Base-by-base conservation (phyloP, 2,797 vertebrate genomes). In the Phoebastria nigripes region DNA sequence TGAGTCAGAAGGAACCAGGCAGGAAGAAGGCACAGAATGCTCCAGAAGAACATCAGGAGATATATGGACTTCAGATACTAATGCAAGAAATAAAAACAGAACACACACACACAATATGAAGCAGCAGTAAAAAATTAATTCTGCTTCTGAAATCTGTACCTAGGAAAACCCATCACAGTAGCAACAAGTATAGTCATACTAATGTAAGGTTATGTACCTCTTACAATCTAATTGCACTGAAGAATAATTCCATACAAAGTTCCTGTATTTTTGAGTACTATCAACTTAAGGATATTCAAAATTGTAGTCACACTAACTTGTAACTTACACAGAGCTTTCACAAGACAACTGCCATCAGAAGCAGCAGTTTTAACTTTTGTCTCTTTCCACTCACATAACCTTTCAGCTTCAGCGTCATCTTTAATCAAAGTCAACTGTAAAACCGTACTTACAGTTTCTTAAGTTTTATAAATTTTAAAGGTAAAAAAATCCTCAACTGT, bases 41-140 rank as follows among this genome's bases (percentile, higher is more conserved):
- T 98, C 97, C 95, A 96, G 78, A 5, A 95, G 55, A 86, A 95
- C 72, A 29, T 97, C 97, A 63, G 96, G 26, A 95, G 97, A 39
- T 35, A 96, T 61, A 28, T 49, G 95, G 78, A 98, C 96, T 95
- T 97, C 98, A 79, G 97, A 93, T 7, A 98, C 98, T 98, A 52
- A 56, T 55, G 31, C n/a, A 63, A 54, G 47, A 54, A 97, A 94
- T 2, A 66, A 54, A 84, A 89, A 44, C 24, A 84, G 42, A 93
- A 81, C 74, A 65, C 17, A 67, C 25, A 63, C 4, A 72, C 12
- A 54, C 3, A 29, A 4, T 4, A 61, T 7, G 14, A 67, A 85
- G 78, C 26, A 72, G 25, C 13, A 63, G 52, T 72, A 54, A 44
- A 56, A 76, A 55, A 63, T 47, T 20, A 83, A 56, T 59, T 74